Evolutionary conservation across 23 tunicate genomes (phyloP).

Genomic region (Trididemnum miniatum): DNA sequence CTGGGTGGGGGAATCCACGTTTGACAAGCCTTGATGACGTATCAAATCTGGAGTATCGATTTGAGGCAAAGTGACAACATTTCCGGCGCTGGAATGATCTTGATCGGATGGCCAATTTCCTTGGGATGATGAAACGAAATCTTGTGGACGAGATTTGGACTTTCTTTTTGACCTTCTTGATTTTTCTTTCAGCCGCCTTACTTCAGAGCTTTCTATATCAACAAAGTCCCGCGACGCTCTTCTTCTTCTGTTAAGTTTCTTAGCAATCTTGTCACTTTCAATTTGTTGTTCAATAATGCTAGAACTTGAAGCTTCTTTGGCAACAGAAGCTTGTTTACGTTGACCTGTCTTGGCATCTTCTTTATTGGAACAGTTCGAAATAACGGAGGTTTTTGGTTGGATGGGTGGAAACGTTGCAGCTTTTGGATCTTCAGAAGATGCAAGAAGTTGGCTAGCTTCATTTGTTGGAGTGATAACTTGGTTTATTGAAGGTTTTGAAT

Average conservation of each 20-base stretch:
- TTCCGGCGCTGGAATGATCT: neutral
- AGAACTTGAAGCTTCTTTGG: too few species aligned
- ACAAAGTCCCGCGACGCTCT: constrained; percentile 7
- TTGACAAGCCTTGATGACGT: neutral
- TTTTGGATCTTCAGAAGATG: too few species aligned
- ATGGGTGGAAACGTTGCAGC: too few species aligned
- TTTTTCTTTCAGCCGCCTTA: constrained; percentile 16
- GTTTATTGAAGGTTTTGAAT: too few species aligned
- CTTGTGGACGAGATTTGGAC: neutral
- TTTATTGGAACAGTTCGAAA: too few species aligned
- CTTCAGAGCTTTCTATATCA: neutral
- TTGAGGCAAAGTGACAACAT: constrained; percentile 45
- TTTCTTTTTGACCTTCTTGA: constrained; percentile 26
- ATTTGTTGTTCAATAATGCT: too few species aligned
- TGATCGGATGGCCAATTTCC: constrained; percentile 27
- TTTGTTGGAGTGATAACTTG: neutral
- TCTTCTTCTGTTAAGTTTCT: neutral
- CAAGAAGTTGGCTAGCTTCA: too few species aligned
- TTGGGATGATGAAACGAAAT: neutral
- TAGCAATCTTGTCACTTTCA: neutral
- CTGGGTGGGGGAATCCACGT: neutral
- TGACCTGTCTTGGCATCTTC: too few species aligned
- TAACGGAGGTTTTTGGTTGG: too few species aligned
- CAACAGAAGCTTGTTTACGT: too few species aligned
- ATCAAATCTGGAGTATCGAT: constrained; percentile 34